Base-by-base conservation (phyloP, 2,888 invertebrate genomes). In the Cephus pygmeus region DNA sequence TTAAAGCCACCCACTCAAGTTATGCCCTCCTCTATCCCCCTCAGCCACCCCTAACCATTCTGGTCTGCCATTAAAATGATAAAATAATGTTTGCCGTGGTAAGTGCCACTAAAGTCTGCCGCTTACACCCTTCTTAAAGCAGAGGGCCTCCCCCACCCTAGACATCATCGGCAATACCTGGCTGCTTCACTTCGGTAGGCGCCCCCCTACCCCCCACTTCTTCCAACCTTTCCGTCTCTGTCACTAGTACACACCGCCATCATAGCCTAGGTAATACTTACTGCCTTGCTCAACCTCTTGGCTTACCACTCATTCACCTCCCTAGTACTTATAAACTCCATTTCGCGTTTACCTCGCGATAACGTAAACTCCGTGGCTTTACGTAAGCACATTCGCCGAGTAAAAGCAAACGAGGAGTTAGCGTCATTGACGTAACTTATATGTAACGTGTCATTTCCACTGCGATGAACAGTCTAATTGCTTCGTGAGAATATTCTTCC, bases 11-110 rank as follows among this genome's bases (percentile, higher is more conserved):
- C 71, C 31, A 71, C 12, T 34, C 71, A 34, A 71, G 71, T 15
- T 71, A 33, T 34, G 31, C 31, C 71, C 31, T 31, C 30, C 69
- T 34, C 71, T 31, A 15, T 30, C 71, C 71, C 12, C 71, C 71
- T 34, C 31, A 71, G 2, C 31, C 33, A 15, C 31, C 31, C 71
- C 71, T 30, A 71, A 31, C 71, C 74, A 34, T 30, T 34, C 34
- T 34, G 71, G 30, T 35, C 74, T 36, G 36, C 79, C 79, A 76
- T 76, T 76, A 76, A 89, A 91, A 91, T 91, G 89, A 90, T 91
- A 88, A 89, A 91, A 91, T 88, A 90, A 90, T 90, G 88, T 90
- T 91, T 91, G 90, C 89, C 83, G 86, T 88, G 88, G 86, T 88
- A 90, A 91, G 90, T 91, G 89, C 84, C 86, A 85, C 86, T 88